Evolutionary conservation across 2,888 invertebrate species (phyloP), one percentile per base, ranked within the genome.

Genomic region (Lepidonotus clava): DNA sequence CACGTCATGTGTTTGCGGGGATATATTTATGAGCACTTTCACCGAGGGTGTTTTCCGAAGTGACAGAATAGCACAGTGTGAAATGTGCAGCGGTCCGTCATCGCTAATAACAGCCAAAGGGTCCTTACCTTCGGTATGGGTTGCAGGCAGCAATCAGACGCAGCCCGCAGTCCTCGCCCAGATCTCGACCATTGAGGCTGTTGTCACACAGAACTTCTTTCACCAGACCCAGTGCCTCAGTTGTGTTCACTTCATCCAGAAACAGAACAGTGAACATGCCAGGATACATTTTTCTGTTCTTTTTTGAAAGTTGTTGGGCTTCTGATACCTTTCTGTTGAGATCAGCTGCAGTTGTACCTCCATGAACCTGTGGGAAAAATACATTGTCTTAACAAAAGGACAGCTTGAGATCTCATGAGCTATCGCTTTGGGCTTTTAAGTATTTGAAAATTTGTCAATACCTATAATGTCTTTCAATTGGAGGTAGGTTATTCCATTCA

Each of bases 171-270:
- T 84, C 87, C 0, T 89, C 88, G 40, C 86, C 86, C n/a, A 93
- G 87, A 14, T 88, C 90, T 77, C 90, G 67, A 41, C 93, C 93
- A 51, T 90, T 88, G 71, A 93, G 89, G 6, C 90, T 90, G 24
- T 90, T 89, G 88, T 93, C 93, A 89, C 92, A 92, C 91, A 93
- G 91, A 38, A 93, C 91, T 86, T 93, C 93, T 87, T 93, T 93
- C 80, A 93, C 92, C 32, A 93, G 88, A 51, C 93, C 93, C 51
- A 93, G 91, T 5, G 92, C 91, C 85, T 92, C 92, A 24, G 93
- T 93, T 0, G 93, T 93, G 90, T 93, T 93, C 8, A 93, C 93
- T 88, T 93, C 93, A 89, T 93, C 93, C 89, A 93, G 92, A 89
- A 93, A 93, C 87, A 93, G 87, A 0, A 93, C 92, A n/a, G 93